A percentile compares a stretch with the other conserved stretches of the same genome.
Evolutionary conservation across 2,797 vertebrate species (phyloP).

Genomic region (Sebastes glaucus): DNA sequence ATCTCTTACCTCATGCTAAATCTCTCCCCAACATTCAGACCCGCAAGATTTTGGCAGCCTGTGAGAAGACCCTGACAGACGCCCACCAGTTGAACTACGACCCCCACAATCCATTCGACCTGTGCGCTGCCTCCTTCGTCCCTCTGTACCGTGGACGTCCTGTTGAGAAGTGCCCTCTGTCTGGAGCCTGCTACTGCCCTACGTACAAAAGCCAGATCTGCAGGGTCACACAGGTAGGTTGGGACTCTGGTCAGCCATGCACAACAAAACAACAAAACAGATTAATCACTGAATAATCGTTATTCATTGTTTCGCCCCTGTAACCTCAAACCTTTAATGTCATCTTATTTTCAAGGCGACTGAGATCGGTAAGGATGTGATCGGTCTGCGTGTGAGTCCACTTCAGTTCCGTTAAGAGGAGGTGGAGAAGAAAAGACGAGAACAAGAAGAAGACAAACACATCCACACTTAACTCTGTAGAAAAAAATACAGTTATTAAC

Average conservation of each 20-base stretch:
- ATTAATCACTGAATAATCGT: background rate
- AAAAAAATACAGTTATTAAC: conserved; percentile 14
- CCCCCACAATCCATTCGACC: conserved; percentile 98
- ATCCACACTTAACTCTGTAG: conserved; percentile 24
- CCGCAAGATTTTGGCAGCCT: conserved; percentile 94
- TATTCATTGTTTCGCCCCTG: background rate
- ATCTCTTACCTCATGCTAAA: background rate
- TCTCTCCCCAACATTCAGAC: conserved; percentile 79
- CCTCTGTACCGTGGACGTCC: conserved; percentile 96
- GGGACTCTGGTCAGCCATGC: background rate
- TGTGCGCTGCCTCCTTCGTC: conserved; percentile 92
- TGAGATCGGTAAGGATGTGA: conserved; percentile 95
- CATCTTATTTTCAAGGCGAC: conserved; percentile 84
- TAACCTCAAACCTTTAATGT: background rate
- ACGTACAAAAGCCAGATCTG: conserved; percentile 95
- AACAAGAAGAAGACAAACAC: conserved; percentile 9
- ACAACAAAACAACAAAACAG: background rate
- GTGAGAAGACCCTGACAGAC: conserved; percentile 93
- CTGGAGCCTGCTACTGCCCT: conserved; percentile 94
- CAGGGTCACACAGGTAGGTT: conserved; percentile 89
- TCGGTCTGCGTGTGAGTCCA: conserved; percentile 94
- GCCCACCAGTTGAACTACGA: conserved; percentile 95
- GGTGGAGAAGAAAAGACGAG: background rate
- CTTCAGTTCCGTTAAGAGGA: conserved; percentile 92
- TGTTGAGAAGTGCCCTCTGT: conserved; percentile 94